Conservation (phyloP, 1,140 invertebrate genomes). For the Semibalanus balanoides region DNA sequence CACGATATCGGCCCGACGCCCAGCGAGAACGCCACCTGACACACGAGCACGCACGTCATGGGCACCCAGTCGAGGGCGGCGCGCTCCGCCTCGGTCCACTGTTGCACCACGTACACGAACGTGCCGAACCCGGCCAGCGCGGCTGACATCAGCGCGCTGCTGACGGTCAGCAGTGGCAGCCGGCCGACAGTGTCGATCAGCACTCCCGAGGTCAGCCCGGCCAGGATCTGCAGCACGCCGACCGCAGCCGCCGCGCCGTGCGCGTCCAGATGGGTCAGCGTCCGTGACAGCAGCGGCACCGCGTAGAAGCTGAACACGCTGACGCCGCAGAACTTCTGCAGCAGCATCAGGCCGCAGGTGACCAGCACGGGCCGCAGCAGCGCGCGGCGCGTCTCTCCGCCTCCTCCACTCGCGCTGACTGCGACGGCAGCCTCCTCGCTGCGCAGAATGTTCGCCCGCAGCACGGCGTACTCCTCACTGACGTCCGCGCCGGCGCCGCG, state of each 20-base stretch:
- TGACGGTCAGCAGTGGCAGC: slow-evolving; percentile 56
- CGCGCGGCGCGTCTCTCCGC: slow-evolving; percentile 24
- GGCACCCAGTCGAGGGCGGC: slow-evolving; percentile 58
- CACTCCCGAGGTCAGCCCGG: slow-evolving; percentile 58
- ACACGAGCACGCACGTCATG: slow-evolving; percentile 57
- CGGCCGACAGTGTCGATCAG: slow-evolving; percentile 63
- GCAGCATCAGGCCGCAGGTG: slow-evolving; percentile 69
- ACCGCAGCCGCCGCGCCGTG: slow-evolving; percentile 63
- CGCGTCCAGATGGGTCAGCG: slow-evolving; percentile 55
- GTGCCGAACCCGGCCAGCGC: slow-evolving; percentile 62
- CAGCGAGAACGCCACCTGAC: slow-evolving; percentile 66
- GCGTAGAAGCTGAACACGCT: slow-evolving; percentile 71
- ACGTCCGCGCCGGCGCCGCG: slow-evolving; percentile 56
- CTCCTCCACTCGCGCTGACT: slow-evolving; percentile 4
- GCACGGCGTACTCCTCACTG: slow-evolving; percentile 43
- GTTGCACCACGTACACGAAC: slow-evolving; percentile 44
- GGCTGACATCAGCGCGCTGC: slow-evolving; percentile 64
- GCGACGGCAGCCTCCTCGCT: slow-evolving; percentile 21
- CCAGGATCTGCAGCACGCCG: slow-evolving; percentile 59
- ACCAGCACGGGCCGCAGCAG: slow-evolving; percentile 49
- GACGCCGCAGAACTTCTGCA: slow-evolving; percentile 64
- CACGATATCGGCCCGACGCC: slow-evolving; percentile 81
- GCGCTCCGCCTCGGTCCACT: slow-evolving; percentile 19
- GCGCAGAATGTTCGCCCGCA: slow-evolving; percentile 45
- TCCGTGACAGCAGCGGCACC: slow-evolving; percentile 58